A percentile compares a stretch with the other conserved stretches of the same genome.
These are phyloP conservation scores for Parnassius mnemosyne DNA, from an alignment of 2,888 invertebrate genomes.

Conservation along the genomic window DNA sequence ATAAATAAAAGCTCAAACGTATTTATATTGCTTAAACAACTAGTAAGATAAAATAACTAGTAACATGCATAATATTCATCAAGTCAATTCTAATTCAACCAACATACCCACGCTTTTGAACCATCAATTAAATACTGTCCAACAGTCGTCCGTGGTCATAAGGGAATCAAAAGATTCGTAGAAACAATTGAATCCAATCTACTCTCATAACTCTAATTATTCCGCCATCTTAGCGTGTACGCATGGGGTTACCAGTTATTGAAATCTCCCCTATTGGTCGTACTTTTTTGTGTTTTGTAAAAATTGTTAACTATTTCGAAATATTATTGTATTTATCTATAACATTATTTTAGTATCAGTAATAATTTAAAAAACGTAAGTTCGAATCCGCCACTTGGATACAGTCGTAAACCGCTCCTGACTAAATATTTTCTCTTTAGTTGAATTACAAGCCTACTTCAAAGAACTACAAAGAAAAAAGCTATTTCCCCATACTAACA, in stretches of 20 bases:
- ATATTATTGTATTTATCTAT: background rate
- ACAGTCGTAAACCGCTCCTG: no score
- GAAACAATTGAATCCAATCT: slow-evolving; percentile 46
- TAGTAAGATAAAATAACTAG: background rate
- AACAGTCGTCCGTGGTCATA: background rate
- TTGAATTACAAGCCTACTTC: no score
- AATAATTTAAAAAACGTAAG: no score
- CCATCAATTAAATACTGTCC: slow-evolving; percentile 8
- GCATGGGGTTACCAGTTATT: slow-evolving; percentile 1
- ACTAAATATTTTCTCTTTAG: no score
- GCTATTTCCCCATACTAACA: no score
- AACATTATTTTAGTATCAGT: no score
- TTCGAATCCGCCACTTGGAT: no score
- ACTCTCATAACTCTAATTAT: slow-evolving; percentile 31
- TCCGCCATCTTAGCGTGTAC: slow-evolving; percentile 32
- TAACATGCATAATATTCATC: background rate
- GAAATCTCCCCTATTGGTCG: background rate
- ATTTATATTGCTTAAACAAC: no score
- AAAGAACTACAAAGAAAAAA: no score
- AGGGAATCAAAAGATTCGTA: slow-evolving; percentile 29
- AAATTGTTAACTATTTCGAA: background rate
- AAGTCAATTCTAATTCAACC: background rate
- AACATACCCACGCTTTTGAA: background rate
- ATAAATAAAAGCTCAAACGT: no score
- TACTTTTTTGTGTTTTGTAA: background rate